A percentile compares a stretch with the other conserved stretches of the same genome.
These are phyloP conservation scores for Stratiomys singularior DNA, from an alignment of 2,888 invertebrate species.

Conservation along the genomic window DNA sequence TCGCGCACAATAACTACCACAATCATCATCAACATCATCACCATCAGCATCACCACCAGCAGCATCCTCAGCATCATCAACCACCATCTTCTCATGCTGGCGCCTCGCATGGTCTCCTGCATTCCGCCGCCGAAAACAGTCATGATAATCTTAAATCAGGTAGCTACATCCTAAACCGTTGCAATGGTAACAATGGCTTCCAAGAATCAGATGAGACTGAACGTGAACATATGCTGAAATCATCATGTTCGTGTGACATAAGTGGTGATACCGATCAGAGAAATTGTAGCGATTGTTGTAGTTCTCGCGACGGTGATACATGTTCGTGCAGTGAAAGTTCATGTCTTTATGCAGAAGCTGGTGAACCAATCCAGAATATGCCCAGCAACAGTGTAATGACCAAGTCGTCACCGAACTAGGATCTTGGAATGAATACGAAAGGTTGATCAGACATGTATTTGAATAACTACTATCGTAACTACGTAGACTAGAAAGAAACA, in stretches of 20 bases:
- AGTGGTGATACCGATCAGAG: constrained; percentile 56
- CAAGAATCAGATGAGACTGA: constrained; percentile 59
- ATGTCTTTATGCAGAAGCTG: constrained; percentile 72
- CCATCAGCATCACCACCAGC: constrained; percentile 48
- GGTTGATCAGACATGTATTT: constrained; percentile 1
- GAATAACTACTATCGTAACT: constrained; percentile 15
- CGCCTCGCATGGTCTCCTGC: constrained; percentile 47
- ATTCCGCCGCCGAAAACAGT: constrained; percentile 57
- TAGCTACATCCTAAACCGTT: constrained; percentile 49
- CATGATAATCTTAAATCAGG: constrained; percentile 57
- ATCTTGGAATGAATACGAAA: background rate
- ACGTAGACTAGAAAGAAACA: background rate
- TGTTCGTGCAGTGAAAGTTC: constrained; percentile 74
- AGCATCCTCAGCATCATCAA: constrained; percentile 50
- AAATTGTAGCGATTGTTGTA: constrained; percentile 66
- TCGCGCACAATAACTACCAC: constrained; percentile 46
- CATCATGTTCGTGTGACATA: constrained; percentile 48
- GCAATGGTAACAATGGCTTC: constrained; percentile 54
- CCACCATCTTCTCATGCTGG: background rate
- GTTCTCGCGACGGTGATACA: constrained; percentile 69
- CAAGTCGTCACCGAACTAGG: constrained; percentile 49
- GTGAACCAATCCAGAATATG: constrained; percentile 60
- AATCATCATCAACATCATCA: constrained; percentile 39
- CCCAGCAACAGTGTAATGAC: constrained; percentile 49
- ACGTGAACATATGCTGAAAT: constrained; percentile 53